phyloP scores from a whole-genome alignment of 1,140 invertebrate species.

The Oryzaephilus surinamensis region DNA sequence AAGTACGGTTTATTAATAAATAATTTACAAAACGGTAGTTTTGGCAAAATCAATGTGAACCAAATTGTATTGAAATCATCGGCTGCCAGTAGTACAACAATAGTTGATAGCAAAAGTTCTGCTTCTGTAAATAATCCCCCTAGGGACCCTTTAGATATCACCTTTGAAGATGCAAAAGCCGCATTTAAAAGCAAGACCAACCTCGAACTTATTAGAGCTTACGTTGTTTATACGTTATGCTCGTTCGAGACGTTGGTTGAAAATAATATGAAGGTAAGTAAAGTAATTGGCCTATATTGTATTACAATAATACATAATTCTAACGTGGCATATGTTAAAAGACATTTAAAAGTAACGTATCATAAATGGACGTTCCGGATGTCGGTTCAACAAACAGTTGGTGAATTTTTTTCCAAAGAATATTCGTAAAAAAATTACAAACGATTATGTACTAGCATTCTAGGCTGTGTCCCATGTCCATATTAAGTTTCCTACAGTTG shows the following conservation, averaged over 20 bases:
- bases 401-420: too few relatives aligned
- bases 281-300: neutral
- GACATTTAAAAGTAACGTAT: too few relatives aligned
- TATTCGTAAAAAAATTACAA: too few relatives aligned
- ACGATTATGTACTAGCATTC: too few relatives aligned
- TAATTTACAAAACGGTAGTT: constrained; percentile 20
- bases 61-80: constrained; percentile 24
- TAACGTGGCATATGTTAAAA: too few relatives aligned
- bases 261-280: constrained; percentile 85
- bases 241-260: constrained; percentile 82
- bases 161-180: constrained; percentile 70
- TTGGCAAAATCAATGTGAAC: constrained; percentile 21
- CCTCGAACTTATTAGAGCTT: constrained; percentile 81
- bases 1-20: constrained; percentile 29
- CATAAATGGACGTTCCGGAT: too few relatives aligned
- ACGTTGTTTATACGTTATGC: constrained; percentile 89
- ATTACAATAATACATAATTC: too few relatives aligned
- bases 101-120: constrained; percentile 13
- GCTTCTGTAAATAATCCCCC: constrained; percentile 27
- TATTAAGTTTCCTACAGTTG: too few relatives aligned
- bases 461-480: too few relatives aligned
- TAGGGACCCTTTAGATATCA: constrained; percentile 75
- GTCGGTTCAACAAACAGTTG: too few relatives aligned
- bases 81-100: too few relatives aligned
- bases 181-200: constrained; percentile 93